phyloP scores from a whole-genome alignment of 2,113 vertebrate species.

The Semicossyphus pulcher region DNA sequence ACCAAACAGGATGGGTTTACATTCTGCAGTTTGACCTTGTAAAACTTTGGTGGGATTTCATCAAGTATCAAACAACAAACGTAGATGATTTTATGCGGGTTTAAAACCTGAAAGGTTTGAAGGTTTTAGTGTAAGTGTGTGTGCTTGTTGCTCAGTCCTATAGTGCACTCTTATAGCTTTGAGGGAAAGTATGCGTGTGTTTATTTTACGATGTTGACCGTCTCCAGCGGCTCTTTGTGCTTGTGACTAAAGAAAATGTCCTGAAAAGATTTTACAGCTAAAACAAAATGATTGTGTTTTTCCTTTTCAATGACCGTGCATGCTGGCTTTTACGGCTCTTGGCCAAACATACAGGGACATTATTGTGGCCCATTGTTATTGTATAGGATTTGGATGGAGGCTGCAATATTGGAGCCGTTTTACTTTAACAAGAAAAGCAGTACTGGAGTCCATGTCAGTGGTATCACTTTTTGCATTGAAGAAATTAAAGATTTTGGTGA shows the following conservation, averaged over 20 bases:
- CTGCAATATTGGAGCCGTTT: neutral
- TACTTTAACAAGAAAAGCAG: neutral
- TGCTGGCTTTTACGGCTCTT: constrained; percentile 7
- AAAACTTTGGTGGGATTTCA: neutral
- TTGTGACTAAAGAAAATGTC: neutral
- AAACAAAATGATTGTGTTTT: constrained; percentile 13
- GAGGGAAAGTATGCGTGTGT: neutral
- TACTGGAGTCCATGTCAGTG: neutral
- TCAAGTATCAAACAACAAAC: too few relatives aligned
- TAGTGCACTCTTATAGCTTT: neutral
- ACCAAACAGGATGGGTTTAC: neutral
- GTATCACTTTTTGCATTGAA: neutral
- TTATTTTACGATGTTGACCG: neutral
- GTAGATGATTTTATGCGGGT: too few relatives aligned
- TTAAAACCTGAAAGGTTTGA: too few relatives aligned
- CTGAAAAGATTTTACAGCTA: neutral
- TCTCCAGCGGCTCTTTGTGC: too few relatives aligned
- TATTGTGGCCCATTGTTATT: neutral
- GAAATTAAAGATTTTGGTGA: neutral
- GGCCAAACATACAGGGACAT: neutral
- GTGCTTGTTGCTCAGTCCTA: neutral
- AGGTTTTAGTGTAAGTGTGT: too few relatives aligned
- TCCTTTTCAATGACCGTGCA: neutral
- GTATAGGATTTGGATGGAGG: neutral
- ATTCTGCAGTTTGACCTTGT: neutral